Evolutionary conservation across 2,113 vertebrate genomes (phyloP).

Genomic region (Myodes glareolus): DNA sequence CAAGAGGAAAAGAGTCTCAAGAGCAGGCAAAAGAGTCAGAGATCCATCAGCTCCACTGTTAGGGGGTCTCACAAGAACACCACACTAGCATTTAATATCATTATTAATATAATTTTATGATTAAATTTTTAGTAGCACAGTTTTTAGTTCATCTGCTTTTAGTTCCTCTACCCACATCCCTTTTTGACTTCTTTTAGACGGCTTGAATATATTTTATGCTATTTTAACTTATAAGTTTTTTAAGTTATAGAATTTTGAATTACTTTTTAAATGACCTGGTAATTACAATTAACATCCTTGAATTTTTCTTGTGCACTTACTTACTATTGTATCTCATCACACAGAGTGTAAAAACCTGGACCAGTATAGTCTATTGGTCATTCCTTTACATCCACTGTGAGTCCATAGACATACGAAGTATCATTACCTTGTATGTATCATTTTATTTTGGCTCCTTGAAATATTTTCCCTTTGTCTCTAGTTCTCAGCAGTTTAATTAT

Average conservation of each 20-base stretch:
- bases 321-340: not conserved
- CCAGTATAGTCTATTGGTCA: not conserved
- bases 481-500: constrained; percentile 31
- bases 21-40: not conserved
- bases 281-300: constrained; percentile 1
- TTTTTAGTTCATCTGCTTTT: not conserved
- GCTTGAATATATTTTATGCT: constrained; percentile 23
- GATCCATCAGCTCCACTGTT: not conserved
- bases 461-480: constrained; percentile 21
- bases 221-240: constrained; percentile 32
- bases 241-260: not conserved
- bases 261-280: constrained; percentile 37
- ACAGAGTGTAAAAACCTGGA: not conserved
- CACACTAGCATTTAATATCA: not conserved
- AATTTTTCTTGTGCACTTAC: not conserved
- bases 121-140: not conserved
- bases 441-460: constrained; percentile 7
- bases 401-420: not conserved
- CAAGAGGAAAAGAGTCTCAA: not conserved
- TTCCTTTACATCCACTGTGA: not conserved
- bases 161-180: not conserved
- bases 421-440: not conserved
- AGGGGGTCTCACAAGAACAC: not conserved
- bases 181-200: constrained; percentile 8
- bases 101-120: not conserved